phyloP scores from a whole-genome alignment of 1,140 invertebrate genomes.

The Patella vulgata region DNA sequence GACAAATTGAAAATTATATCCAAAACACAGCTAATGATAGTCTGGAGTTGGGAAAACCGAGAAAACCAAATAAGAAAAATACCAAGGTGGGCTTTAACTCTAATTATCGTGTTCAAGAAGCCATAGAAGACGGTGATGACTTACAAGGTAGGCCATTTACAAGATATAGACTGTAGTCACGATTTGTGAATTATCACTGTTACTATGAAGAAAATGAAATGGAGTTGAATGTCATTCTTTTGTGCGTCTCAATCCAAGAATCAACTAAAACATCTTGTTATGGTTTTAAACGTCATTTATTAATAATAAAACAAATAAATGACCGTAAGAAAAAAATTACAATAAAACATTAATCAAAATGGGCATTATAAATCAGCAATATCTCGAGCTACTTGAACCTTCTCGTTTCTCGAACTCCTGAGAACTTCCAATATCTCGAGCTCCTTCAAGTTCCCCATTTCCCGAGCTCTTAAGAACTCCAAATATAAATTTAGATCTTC shows the following conservation, averaged over 20 bases:
- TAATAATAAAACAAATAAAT: background rate
- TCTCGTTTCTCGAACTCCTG: too few species aligned
- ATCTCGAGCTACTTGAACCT: too few species aligned
- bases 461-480: too few species aligned
- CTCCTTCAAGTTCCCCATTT: too few species aligned
- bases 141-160: constrained; percentile 40
- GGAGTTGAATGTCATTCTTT: too few species aligned
- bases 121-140: constrained; percentile 48
- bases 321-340: background rate
- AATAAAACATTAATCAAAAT: too few species aligned
- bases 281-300: background rate
- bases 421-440: too few species aligned
- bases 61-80: constrained; percentile 33
- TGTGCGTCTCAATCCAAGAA: too few species aligned
- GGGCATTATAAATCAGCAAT: too few species aligned
- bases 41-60: constrained; percentile 15
- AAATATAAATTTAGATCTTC: too few species aligned
- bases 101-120: constrained; percentile 36
- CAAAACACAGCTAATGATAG: constrained; percentile 27
- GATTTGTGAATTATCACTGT: background rate
- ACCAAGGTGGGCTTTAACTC: constrained; percentile 38
- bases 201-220: too few species aligned
- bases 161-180: background rate
- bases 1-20: constrained; percentile 49
- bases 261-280: too few species aligned